These are phyloP conservation scores for Drosophila nannoptera DNA, from an alignment of 1,140 invertebrate genomes.

Conservation along the genomic window DNA sequence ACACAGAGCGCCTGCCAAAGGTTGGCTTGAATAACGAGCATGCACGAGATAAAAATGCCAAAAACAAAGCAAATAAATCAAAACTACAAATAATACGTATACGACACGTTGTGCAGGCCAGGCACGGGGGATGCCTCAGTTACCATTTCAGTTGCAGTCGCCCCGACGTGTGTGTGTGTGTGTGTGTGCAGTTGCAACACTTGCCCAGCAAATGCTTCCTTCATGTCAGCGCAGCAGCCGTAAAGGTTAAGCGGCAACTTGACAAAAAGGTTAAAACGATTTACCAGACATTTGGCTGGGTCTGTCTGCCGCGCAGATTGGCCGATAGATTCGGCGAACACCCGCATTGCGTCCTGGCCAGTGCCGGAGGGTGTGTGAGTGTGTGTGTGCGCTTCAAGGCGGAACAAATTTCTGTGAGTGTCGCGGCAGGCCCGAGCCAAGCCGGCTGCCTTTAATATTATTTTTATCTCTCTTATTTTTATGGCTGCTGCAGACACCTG, in stretches of 20 bases:
- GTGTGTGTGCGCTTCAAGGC: constrained; percentile 49
- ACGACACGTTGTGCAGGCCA: constrained; percentile 53
- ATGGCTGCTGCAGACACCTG: constrained; percentile 56
- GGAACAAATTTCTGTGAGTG: constrained; percentile 64
- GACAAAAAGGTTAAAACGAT: constrained; percentile 78
- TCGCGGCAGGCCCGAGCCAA: constrained; percentile 31
- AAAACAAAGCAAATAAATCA: constrained; percentile 64
- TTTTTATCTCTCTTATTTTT: constrained; percentile 5
- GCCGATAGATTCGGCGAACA: constrained; percentile 41
- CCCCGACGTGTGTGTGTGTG: constrained; percentile 20
- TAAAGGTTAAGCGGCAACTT: constrained; percentile 78
- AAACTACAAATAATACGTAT: constrained; percentile 68
- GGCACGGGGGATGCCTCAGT: constrained; percentile 49
- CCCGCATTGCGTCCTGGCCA: constrained; percentile 57
- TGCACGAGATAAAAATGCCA: constrained; percentile 57
- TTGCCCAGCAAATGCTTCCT: constrained; percentile 68
- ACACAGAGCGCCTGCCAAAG: constrained; percentile 57
- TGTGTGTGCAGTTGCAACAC: constrained; percentile 50
- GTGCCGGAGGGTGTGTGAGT: constrained; percentile 17
- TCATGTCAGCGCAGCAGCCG: constrained; percentile 70
- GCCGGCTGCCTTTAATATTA: constrained; percentile 44
- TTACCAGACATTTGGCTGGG: constrained; percentile 72
- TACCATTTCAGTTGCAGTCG: constrained; percentile 38
- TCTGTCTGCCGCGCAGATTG: constrained; percentile 32
- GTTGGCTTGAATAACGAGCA: constrained; percentile 37